phyloP scores from a whole-genome alignment of 2,113 vertebrate species.

The Oxygymnocypris stewartii region DNA sequence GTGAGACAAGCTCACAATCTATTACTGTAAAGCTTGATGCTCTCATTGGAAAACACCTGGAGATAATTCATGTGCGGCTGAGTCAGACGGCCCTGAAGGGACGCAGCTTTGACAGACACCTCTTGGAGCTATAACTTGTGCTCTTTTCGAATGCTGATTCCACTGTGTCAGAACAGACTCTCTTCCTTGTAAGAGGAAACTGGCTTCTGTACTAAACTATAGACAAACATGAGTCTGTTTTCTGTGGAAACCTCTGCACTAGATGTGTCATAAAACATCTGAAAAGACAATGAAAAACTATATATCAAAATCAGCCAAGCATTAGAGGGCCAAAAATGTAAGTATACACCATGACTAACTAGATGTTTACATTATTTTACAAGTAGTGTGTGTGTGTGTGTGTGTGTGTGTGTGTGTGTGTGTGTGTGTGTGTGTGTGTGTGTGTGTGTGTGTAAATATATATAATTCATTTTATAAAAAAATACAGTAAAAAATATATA shows the following conservation, averaged over 20 bases:
- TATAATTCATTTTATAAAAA: too few species aligned
- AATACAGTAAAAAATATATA: too few species aligned
- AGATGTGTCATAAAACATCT: constrained; percentile 13
- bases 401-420: too few species aligned
- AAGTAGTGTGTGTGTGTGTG: too few species aligned
- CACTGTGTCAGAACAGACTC: constrained; percentile 23
- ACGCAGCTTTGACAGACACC: constrained; percentile 21
- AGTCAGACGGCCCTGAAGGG: constrained; percentile 13
- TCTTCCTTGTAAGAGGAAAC: constrained; percentile 2
- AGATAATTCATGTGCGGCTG: constrained; percentile 1
- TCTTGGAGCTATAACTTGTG: background rate
- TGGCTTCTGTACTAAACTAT: background rate
- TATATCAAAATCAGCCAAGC: background rate
- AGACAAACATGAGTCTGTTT: constrained; percentile 19
- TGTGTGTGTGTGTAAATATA: too few species aligned
- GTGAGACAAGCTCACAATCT: constrained; percentile 34
- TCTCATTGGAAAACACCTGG: constrained; percentile 69
- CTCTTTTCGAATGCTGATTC: background rate
- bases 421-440: too few species aligned
- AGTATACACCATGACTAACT: background rate
- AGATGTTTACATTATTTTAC: too few species aligned
- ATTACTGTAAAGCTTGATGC: constrained; percentile 46
- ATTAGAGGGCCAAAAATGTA: background rate
- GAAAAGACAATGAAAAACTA: background rate
- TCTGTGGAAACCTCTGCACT: background rate